Conservation (phyloP, 2,797 vertebrate genomes). For the Tapirus indicus region DNA sequence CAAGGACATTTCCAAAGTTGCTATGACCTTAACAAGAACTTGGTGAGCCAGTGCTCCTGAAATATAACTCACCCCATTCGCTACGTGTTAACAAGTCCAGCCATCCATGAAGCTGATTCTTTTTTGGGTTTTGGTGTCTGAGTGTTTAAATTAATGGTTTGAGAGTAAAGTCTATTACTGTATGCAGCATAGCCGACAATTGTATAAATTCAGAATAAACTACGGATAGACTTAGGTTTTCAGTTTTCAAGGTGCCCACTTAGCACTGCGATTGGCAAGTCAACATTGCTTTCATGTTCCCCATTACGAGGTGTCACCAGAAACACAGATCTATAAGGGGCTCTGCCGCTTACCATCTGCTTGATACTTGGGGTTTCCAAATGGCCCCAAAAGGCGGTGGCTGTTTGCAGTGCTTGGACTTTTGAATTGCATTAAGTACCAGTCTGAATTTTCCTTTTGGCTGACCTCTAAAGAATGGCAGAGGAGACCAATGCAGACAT, state of each 20-base stretch:
- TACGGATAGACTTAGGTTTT: conserved; percentile 2
- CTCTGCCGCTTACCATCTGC: conserved; percentile 73
- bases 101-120: conserved; percentile 85
- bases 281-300: conserved; percentile 66
- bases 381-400: conserved; percentile 19
- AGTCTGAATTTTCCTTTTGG: conserved; percentile 73
- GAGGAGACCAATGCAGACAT: conserved; percentile 81
- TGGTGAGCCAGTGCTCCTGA: conserved; percentile 65
- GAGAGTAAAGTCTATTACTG: conserved; percentile 78
- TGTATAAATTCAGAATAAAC: conserved; percentile 79
- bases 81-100: conserved; percentile 84
- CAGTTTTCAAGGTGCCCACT: conserved; percentile 69
- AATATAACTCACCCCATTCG: conserved; percentile 80
- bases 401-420: conserved; percentile 61
- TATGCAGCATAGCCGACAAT: conserved; percentile 66
- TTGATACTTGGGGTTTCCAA: conserved; percentile 70
- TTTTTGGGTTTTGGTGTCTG: conserved; percentile 78
- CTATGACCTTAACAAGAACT: conserved; percentile 71
- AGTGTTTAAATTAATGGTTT: conserved; percentile 83
- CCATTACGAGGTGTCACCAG: conserved; percentile 73
- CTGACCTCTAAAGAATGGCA: conserved; percentile 83
- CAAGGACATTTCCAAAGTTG: conserved; percentile 1
- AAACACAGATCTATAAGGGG: conserved; percentile 68
- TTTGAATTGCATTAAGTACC: conserved; percentile 71
- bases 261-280: conserved; percentile 69